Evolutionary conservation across 2,797 vertebrate species (phyloP).

Genomic region (Microchirus variegatus): DNA sequence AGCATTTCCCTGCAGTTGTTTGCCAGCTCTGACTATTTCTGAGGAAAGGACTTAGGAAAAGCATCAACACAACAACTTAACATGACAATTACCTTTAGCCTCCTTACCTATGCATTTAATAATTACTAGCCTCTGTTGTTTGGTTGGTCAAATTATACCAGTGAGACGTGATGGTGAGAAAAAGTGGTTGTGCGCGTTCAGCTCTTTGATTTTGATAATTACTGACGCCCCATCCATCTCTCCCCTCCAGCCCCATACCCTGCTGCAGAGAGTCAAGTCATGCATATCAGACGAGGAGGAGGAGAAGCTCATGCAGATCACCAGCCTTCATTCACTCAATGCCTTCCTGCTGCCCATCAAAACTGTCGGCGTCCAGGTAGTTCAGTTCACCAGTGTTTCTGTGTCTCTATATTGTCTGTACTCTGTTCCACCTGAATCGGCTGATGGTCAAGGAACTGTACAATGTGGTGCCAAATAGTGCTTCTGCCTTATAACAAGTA

Average conservation of each 20-base stretch:
- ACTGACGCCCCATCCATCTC: not conserved
- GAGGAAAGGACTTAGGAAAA: not conserved
- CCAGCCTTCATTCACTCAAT: slow-evolving; percentile 98
- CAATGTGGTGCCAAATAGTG: too few species aligned
- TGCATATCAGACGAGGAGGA: slow-evolving; percentile 97
- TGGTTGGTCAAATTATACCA: slow-evolving; percentile 7
- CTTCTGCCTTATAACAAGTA: too few species aligned
- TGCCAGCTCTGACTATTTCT: not conserved
- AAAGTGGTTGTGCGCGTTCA: too few species aligned
- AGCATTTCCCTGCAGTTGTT: not conserved
- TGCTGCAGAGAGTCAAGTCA: slow-evolving; percentile 97
- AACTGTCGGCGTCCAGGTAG: slow-evolving; percentile 98
- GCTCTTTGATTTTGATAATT: too few species aligned
- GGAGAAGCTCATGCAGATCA: slow-evolving; percentile 98
- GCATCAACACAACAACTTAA: not conserved
- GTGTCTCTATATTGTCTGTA: not conserved
- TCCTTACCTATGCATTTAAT: slow-evolving; percentile 8
- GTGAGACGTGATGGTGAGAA: not conserved
- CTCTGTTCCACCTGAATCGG: not conserved
- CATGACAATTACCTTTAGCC: not conserved
- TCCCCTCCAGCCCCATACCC: slow-evolving; percentile 87
- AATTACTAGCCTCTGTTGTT: slow-evolving; percentile 34
- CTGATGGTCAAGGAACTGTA: too few species aligned
- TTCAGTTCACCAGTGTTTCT: not conserved
- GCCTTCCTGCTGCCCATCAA: slow-evolving; percentile 99